A percentile compares a stretch with the other conserved stretches of the same genome.
Conservation (phyloP, 2,888 invertebrate genomes). For the Lepeophtheirus nordmannii region DNA sequence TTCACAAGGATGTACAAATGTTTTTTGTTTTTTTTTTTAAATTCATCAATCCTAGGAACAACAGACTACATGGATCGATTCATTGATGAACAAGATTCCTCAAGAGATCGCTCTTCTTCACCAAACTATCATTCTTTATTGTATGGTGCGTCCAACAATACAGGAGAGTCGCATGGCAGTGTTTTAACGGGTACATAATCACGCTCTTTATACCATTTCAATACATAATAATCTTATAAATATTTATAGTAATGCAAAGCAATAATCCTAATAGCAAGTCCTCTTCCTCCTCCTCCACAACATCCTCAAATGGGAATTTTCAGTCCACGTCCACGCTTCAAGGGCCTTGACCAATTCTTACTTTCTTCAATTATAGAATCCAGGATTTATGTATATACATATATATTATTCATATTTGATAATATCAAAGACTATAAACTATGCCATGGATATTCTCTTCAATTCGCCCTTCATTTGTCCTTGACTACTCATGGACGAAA, state of each 20-base stretch:
- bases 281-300: not conserved
- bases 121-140: constrained; percentile 46
- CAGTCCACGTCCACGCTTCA: not conserved
- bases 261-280: not conserved
- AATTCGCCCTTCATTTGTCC: too few relatives aligned
- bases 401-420: too few relatives aligned
- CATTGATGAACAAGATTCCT: constrained; percentile 35
- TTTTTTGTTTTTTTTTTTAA: not conserved
- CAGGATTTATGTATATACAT: too few relatives aligned
- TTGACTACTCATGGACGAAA: too few relatives aligned
- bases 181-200: not conserved
- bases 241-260: not conserved
- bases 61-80: constrained; percentile 40
- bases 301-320: not conserved
- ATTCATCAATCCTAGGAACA: constrained; percentile 26
- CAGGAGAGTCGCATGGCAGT: not conserved
- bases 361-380: too few relatives aligned
- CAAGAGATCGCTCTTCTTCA: constrained; percentile 40
- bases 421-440: too few relatives aligned
- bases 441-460: too few relatives aligned
- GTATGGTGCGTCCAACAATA: constrained; percentile 30
- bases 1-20: not conserved
- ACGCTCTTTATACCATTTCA: not conserved
- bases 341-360: not conserved
- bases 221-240: not conserved